These are phyloP conservation scores for Rhagoletis pomonella DNA, from an alignment of 1,140 invertebrate genomes.

Conservation along the genomic window DNA sequence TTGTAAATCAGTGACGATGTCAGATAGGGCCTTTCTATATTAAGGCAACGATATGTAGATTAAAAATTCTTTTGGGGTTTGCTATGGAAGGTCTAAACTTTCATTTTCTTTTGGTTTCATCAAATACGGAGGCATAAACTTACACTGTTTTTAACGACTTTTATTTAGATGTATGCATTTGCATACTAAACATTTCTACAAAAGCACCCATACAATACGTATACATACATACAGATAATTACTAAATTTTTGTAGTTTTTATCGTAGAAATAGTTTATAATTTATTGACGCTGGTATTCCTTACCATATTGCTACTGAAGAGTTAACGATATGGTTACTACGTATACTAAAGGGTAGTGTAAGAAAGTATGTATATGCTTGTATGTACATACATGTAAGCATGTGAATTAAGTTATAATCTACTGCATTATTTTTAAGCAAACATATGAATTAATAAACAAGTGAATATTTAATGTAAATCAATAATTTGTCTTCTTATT, in stretches of 20 bases:
- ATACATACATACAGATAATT: neutral
- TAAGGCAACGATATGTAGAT: no score
- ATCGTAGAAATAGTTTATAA: slow-evolving; percentile 16
- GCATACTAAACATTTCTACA: neutral
- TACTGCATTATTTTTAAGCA: slow-evolving; percentile 50
- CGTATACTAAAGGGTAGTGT: neutral
- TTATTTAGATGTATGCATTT: neutral
- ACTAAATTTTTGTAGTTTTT: slow-evolving; percentile 23
- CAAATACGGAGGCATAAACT: neutral
- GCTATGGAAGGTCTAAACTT: no score
- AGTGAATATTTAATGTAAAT: slow-evolving; percentile 50
- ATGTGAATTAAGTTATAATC: slow-evolving; percentile 7
- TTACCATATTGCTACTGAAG: neutral
- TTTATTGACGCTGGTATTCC: neutral
- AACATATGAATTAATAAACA: slow-evolving; percentile 52
- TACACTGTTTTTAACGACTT: neutral
- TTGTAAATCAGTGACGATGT: no score
- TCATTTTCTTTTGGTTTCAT: no score
- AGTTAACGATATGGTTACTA: slow-evolving; percentile 6
- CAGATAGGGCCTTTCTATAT: no score
- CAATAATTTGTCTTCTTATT: neutral
- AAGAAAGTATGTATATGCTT: neutral
- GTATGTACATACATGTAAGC: no score
- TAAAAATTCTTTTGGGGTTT: no score
- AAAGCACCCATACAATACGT: slow-evolving; percentile 22